Percentiles rank a stretch among this genome's conserved stretches.
Evolutionary conservation across 2,797 vertebrate genomes (phyloP).

Genomic region (Enteromius radiatus): DNA sequence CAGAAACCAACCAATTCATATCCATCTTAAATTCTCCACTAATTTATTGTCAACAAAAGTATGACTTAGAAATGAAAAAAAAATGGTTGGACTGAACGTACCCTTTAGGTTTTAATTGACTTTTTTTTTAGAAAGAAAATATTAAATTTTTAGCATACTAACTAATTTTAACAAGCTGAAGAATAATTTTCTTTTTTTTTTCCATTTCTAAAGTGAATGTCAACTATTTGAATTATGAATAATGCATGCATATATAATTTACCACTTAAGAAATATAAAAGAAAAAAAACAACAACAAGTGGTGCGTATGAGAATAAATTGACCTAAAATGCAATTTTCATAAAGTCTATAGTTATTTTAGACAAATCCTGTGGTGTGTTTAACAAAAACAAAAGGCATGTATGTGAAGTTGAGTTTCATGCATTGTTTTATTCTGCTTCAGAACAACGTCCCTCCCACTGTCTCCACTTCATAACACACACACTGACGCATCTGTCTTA

Average conservation of each 20-base stretch:
- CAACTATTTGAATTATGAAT: neutral
- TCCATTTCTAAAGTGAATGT: neutral
- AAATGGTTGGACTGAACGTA: neutral
- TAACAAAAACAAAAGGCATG: neutral
- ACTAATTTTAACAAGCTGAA: neutral
- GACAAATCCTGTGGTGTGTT: neutral
- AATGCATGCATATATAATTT: neutral
- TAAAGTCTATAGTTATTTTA: neutral
- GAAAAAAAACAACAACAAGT: slow-evolving; percentile 8
- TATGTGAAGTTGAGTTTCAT: neutral
- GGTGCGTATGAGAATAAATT: neutral
- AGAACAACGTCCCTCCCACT: neutral
- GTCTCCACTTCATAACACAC: slow-evolving; percentile 30
- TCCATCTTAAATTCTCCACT: neutral
- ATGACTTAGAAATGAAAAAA: slow-evolving; percentile 3
- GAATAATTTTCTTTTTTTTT: neutral
- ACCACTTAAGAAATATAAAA: neutral
- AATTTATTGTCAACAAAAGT: neutral
- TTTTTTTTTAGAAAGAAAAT: neutral
- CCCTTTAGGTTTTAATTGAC: neutral
- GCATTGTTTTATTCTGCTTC: slow-evolving; percentile 40
- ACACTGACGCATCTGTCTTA: slow-evolving; percentile 14
- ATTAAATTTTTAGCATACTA: neutral
- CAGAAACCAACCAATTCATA: neutral
- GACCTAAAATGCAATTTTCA: neutral